Conservation (phyloP, 1,140 invertebrate genomes). For the Araneus ventricosus region DNA sequence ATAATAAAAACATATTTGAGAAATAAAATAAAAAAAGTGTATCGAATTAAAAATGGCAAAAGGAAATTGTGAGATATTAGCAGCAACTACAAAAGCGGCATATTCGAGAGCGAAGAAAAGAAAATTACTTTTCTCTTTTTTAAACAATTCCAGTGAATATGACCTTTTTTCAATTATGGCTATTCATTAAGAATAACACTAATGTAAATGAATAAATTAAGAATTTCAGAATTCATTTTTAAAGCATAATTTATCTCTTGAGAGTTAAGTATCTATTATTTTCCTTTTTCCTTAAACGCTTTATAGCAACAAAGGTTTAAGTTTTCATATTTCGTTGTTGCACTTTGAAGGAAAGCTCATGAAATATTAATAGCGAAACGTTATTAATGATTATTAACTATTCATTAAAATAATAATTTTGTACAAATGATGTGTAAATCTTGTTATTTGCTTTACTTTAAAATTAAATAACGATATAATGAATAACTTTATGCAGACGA, state of each 20-base stretch:
- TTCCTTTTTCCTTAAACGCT: neutral
- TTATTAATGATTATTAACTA: slow-evolving; percentile 12
- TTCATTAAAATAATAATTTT: slow-evolving; percentile 6
- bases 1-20: slow-evolving; percentile 57
- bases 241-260: slow-evolving; percentile 46
- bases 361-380: neutral
- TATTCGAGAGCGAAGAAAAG: neutral
- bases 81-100: slow-evolving; percentile 22
- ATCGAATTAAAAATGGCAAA: slow-evolving; percentile 9
- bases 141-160: slow-evolving; percentile 35
- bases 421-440: neutral
- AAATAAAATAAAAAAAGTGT: slow-evolving; percentile 1
- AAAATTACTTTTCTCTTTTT: slow-evolving; percentile 54
- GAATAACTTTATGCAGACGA: neutral
- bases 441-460: neutral
- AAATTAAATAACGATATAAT: neutral
- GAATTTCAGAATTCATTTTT: slow-evolving; percentile 36
- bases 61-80: slow-evolving; percentile 14
- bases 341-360: neutral
- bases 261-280: slow-evolving; percentile 50
- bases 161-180: slow-evolving; percentile 51
- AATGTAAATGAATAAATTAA: slow-evolving; percentile 47
- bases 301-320: slow-evolving; percentile 16
- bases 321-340: neutral
- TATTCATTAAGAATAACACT: slow-evolving; percentile 57